Evolutionary conservation across 2,888 invertebrate genomes (phyloP).

Genomic region (Alitta virens): DNA sequence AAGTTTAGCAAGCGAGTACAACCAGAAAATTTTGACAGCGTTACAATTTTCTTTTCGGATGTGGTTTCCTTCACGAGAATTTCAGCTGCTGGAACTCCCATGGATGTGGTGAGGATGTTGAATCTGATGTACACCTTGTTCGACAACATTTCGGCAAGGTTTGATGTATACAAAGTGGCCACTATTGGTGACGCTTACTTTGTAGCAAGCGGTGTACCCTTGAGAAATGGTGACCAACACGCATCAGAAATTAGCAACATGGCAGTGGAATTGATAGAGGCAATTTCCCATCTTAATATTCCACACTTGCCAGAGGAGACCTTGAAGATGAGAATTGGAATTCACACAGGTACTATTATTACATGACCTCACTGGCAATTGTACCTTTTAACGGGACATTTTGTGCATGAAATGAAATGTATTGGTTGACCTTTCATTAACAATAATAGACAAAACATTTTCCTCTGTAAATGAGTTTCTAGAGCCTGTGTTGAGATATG

Average conservation of each 20-base stretch:
- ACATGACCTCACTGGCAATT: too few relatives aligned
- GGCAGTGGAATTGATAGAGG: background rate
- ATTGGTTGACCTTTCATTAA: too few relatives aligned
- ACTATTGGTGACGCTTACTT: background rate
- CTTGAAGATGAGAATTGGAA: background rate
- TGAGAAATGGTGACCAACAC: background rate
- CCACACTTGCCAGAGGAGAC: background rate
- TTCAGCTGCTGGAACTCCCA: background rate
- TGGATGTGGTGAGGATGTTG: background rate
- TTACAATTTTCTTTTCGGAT: background rate
- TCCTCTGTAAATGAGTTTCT: too few relatives aligned
- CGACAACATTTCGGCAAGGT: background rate
- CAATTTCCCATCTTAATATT: background rate
- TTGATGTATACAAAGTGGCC: background rate
- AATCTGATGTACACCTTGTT: background rate
- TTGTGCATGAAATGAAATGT: too few relatives aligned
- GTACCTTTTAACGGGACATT: too few relatives aligned
- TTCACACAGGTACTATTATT: background rate
- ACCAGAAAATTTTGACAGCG: background rate
- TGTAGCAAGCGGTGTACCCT: background rate
- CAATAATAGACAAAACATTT: too few relatives aligned
- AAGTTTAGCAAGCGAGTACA: background rate
- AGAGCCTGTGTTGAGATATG: too few relatives aligned
- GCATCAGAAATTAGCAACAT: background rate
- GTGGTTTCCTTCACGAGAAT: background rate